phyloP scores from a whole-genome alignment of 2,113 vertebrate genomes.

The Psittacula cyanocephala region DNA sequence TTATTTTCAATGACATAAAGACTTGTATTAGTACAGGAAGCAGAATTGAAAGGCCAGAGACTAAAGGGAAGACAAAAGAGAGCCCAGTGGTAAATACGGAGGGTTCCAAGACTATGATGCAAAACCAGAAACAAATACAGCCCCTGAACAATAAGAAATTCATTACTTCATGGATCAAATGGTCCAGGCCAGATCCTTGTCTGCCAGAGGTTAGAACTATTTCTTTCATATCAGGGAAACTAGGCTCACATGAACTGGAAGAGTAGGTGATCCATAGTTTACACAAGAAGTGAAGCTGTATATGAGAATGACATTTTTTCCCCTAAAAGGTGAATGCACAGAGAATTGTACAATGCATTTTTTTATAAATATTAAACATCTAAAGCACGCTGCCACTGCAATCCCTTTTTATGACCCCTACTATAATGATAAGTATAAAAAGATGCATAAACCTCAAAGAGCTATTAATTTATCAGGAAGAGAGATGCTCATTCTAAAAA shows the following conservation, averaged over 20 bases:
- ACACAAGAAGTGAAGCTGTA: background rate
- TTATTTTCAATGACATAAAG: slow-evolving; percentile 60
- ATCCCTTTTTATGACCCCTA: slow-evolving; percentile 56
- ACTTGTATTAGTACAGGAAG: slow-evolving; percentile 20
- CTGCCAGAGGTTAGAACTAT: background rate
- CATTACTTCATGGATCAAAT: slow-evolving; percentile 18
- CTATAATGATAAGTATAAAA: slow-evolving; percentile 52
- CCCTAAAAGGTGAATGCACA: background rate
- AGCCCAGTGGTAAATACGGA: background rate
- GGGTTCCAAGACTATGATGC: slow-evolving; percentile 14
- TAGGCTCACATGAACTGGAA: background rate
- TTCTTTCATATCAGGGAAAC: background rate
- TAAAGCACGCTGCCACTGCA: slow-evolving; percentile 6
- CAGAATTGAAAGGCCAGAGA: background rate
- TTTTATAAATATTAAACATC: slow-evolving; percentile 53
- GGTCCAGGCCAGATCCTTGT: background rate
- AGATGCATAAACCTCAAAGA: slow-evolving; percentile 69
- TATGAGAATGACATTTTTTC: background rate
- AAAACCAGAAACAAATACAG: slow-evolving; percentile 29
- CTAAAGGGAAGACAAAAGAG: slow-evolving; percentile 34
- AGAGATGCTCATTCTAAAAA: slow-evolving; percentile 53
- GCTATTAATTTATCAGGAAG: slow-evolving; percentile 64
- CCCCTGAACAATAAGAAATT: slow-evolving; percentile 29
- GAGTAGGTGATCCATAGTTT: background rate
- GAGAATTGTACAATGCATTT: background rate